phyloP scores from a whole-genome alignment of 1,140 invertebrate species.

The Choristoneura fumiferana region DNA sequence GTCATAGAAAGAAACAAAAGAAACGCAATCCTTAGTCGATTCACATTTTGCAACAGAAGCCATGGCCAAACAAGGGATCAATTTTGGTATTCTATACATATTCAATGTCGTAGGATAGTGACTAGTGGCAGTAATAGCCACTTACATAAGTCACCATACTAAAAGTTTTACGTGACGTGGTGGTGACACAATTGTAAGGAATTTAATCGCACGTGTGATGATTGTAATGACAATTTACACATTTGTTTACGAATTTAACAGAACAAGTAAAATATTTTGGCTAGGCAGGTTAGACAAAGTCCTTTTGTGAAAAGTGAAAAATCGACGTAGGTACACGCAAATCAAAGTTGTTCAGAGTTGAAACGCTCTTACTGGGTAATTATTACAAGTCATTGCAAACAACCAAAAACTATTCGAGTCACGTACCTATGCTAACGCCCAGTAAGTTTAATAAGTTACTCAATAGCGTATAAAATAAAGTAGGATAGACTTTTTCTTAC shows the following conservation, averaged over 20 bases:
- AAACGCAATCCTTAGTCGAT: conserved; percentile 22
- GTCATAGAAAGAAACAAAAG: not conserved
- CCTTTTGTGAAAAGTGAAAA: too few species aligned
- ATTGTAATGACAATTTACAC: not conserved
- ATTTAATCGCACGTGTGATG: not conserved
- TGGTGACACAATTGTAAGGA: not conserved
- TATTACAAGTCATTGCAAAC: conserved; percentile 13
- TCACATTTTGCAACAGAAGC: conserved; percentile 34
- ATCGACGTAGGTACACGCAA: too few species aligned
- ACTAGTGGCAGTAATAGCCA: conserved; percentile 10
- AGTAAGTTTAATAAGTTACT: conserved; percentile 5
- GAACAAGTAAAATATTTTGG: too few species aligned
- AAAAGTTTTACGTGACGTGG: conserved; percentile 14
- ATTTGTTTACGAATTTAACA: too few species aligned
- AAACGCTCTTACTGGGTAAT: conserved; percentile 1
- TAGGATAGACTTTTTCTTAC: conserved; percentile 7
- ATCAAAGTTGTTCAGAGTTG: not conserved
- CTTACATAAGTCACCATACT: conserved; percentile 2
- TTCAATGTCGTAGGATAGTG: conserved; percentile 16
- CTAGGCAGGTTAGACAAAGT: too few species aligned
- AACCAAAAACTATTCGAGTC: conserved; percentile 7
- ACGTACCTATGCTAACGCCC: conserved; percentile 3
- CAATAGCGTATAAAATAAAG: conserved; percentile 12
- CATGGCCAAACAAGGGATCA: conserved; percentile 27
- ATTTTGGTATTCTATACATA: conserved; percentile 25